Base-by-base conservation (phyloP, 1,140 invertebrate species). In the Caenorhabditis brenneri region DNA sequence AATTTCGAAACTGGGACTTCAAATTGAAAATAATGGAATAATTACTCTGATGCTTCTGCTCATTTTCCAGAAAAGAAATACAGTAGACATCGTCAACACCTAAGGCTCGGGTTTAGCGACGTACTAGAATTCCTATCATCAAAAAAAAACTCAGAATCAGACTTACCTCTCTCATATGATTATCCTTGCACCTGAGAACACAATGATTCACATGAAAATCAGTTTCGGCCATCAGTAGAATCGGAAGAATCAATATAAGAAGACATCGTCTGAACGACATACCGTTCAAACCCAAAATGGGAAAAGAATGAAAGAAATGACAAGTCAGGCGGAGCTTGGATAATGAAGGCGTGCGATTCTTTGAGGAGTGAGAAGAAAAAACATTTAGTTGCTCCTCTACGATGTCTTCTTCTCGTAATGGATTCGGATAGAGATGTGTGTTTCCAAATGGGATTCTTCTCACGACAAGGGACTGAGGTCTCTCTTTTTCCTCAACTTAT, bases 91-190 rank as follows among this genome's bases (percentile, higher is more conserved):
- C n/a, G n/a, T n/a, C n/a, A n/a, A n/a, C n/a, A n/a, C n/a, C n/a
- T n/a, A n/a, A n/a, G n/a, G n/a, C n/a, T n/a, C n/a, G n/a, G n/a
- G n/a, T n/a, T n/a, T n/a, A n/a, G n/a, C n/a, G n/a, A n/a, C n/a
- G n/a, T n/a, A n/a, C n/a, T n/a, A n/a, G n/a, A n/a, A n/a, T n/a
- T n/a, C n/a, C n/a, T n/a, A n/a, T n/a, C n/a, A n/a, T n/a, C n/a
- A n/a, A n/a, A n/a, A n/a, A n/a, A n/a, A n/a, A n/a, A n/a, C n/a
- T n/a, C n/a, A n/a, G n/a, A n/a, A n/a, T n/a, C n/a, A n/a, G n/a
- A 79, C 65, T 15, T 33, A 84, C 83, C 83, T 84, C 53, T 36
- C 39, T 55, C 83, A 84, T 84, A 58, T 84, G 83, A 78, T 84
- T 84, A 39, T 84, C 83, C 78, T 84, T 84, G 48, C 83, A 84